A percentile compares a stretch with the other conserved stretches of the same genome.
These are phyloP conservation scores for Standfussiana lucernea DNA, from an alignment of 2,888 invertebrate genomes.

Conservation along the genomic window DNA sequence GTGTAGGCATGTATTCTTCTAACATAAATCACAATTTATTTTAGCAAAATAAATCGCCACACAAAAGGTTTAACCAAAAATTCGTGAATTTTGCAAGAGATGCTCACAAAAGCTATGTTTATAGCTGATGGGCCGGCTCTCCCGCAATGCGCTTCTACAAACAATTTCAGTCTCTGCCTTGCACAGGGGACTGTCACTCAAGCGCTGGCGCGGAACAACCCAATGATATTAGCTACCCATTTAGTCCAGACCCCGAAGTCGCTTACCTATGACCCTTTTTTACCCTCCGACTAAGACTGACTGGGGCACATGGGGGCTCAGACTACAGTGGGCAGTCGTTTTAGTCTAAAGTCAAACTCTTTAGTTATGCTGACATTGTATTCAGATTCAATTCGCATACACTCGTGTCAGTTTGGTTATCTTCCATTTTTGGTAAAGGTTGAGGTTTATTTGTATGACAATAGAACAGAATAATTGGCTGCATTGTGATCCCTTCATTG, in stretches of 20 bases:
- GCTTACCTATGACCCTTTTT: conserved; percentile 67
- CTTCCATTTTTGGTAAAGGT: conserved; percentile 73
- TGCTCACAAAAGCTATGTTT: conserved; percentile 60
- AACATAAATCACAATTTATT: conserved; percentile 11
- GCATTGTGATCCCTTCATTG: conserved; percentile 54
- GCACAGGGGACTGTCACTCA: conserved; percentile 88
- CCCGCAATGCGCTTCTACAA: conserved; percentile 80
- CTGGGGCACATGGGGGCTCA: conserved; percentile 67
- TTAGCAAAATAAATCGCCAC: background rate
- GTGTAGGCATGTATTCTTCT: background rate
- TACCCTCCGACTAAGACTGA: conserved; percentile 59
- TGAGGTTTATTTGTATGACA: conserved; percentile 63
- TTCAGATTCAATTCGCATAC: conserved; percentile 83
- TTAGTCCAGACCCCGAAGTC: conserved; percentile 75
- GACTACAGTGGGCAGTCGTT: conserved; percentile 71
- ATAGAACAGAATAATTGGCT: conserved; percentile 63
- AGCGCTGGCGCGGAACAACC: conserved; percentile 84
- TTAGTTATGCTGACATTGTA: conserved; percentile 85
- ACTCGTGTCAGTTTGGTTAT: conserved; percentile 76
- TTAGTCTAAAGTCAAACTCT: conserved; percentile 82
- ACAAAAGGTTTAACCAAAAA: conserved; percentile 47
- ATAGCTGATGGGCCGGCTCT: conserved; percentile 72
- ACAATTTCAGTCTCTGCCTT: conserved; percentile 81
- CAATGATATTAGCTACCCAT: conserved; percentile 83
- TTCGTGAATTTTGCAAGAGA: conserved; percentile 39